These are phyloP conservation scores for Linnaemya vulpina DNA, from an alignment of 2,888 invertebrate species.

Conservation along the genomic window DNA sequence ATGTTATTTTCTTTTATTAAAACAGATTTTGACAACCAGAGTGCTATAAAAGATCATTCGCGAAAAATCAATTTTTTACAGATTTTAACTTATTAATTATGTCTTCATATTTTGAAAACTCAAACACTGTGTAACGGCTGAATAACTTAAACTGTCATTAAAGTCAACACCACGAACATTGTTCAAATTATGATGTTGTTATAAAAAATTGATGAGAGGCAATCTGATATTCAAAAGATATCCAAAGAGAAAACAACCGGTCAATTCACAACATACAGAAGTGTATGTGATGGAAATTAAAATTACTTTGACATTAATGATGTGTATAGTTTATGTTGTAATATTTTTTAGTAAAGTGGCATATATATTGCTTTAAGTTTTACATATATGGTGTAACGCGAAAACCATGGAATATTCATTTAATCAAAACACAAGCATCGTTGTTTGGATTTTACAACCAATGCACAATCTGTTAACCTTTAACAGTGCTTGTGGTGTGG, in stretches of 20 bases:
- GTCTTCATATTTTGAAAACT: too few relatives aligned
- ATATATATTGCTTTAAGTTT: background rate
- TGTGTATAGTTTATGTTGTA: conserved; percentile 22
- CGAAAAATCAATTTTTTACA: too few relatives aligned
- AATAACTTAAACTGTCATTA: background rate
- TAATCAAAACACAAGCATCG: background rate
- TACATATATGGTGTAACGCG: conserved; percentile 8
- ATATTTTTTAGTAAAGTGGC: background rate
- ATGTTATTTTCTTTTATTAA: too few relatives aligned
- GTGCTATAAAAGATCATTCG: too few relatives aligned
- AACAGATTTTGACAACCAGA: too few relatives aligned
- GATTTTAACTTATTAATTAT: too few relatives aligned
- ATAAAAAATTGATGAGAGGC: background rate
- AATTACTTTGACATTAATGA: background rate
- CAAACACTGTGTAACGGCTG: background rate
- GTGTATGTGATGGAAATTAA: background rate
- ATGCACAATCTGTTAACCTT: conserved; percentile 7
- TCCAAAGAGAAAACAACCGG: background rate
- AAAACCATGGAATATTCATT: background rate
- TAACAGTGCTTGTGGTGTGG: background rate
- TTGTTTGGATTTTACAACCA: background rate
- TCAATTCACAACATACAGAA: background rate
- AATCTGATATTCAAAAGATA: background rate
- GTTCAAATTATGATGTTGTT: background rate
- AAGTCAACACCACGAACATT: background rate